Evolutionary conservation across 2,113 vertebrate genomes (phyloP), one percentile per base, ranked within the genome.

Genomic region (Equus quagga): DNA sequence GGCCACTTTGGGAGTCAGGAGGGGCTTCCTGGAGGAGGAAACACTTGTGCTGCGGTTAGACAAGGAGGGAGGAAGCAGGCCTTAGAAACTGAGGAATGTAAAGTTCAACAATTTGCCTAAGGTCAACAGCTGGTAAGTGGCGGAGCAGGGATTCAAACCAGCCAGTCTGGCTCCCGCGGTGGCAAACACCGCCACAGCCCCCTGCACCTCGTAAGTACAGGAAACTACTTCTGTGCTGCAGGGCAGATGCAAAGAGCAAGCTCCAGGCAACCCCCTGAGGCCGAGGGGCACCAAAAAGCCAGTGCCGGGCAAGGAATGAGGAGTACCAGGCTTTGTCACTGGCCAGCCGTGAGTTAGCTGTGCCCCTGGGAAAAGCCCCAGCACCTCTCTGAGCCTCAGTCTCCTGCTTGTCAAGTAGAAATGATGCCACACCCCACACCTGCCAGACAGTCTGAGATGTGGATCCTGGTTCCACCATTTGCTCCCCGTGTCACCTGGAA

Each of bases 1-100:
- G 67, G 23, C 64, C 28, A 36, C n/a, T 51, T 62, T 17, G 67
- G 46, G 14, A 46, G n/a, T 56, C 75, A 11, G 76, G 75, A 46
- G 64, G 49, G 73, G 46, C 82, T 92, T 87, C 67, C 82, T 64
- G 51, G 91, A 62, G 85, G 67, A 92, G 58, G 72, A 60, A 31
- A 51, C 88, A 41, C 41, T 21, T 11, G 18, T 28, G 9, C 62
- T 46, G 46, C 62, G 33, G 14, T 44, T 10, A 18, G 41, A 69
- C 28, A 33, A 51, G 9, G 62, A 41, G 41, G 19, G 36, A 49
- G 41, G 78, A 24, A 11, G 33, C 67, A 67, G 44, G 58, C 80
- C 80, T 65, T 33, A 28, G 24, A 65, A 36, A 69, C 60, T 24
- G 46, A 64, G 41, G 26, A 51, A 44, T 44, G 73, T 10, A 8